Evolutionary conservation across 2,888 invertebrate species (phyloP), one percentile per base, ranked within the genome.

Genomic region (Ommatoiulus sabulosus): DNA sequence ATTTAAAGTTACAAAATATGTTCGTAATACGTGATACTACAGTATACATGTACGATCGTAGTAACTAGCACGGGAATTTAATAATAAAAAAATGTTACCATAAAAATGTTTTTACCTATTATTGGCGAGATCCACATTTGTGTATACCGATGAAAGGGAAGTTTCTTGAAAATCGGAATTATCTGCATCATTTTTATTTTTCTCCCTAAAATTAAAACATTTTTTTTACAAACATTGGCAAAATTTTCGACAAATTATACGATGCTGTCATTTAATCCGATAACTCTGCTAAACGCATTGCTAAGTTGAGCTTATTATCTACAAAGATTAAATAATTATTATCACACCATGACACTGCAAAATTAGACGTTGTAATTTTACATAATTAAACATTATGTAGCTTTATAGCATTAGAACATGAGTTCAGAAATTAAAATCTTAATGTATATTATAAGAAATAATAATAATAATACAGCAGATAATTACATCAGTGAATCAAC

Each of bases 171-270:
- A 10, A 15, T 44, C 85, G 46, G 44, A 44, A 85, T 43, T 44
- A 12, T 85, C 44, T 7, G 20, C 17, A 85, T 15, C 85, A 46
- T 44, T 44, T 85, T 85, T 85, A 85, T 85, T 85, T 46, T 46
- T 85, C 85, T 85, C 85, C 85, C 85, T 85, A 44, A 85, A 85
- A 44, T 10, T 17, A 85, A 44, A 43, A 24, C 6, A 72, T 1
- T 7, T 24, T 12, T 46, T 63, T 15, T 20, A 63, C 3, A 20
- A 20, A 24, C 20, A 72, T 20, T 72, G 72, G 10, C 20, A 20
- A 72, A 20, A 24, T 20, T 24, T 24, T 8, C 3, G 20, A 20
- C 20, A 72, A 20, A 20, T 24, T 10, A 52, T 52, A 15, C 4
- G 20, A 72, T 20, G 2, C 7, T 72, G 8, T 20, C 10, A 72